Base-by-base conservation (phyloP, 2,888 invertebrate species). In the Iselma pallidipennis region DNA sequence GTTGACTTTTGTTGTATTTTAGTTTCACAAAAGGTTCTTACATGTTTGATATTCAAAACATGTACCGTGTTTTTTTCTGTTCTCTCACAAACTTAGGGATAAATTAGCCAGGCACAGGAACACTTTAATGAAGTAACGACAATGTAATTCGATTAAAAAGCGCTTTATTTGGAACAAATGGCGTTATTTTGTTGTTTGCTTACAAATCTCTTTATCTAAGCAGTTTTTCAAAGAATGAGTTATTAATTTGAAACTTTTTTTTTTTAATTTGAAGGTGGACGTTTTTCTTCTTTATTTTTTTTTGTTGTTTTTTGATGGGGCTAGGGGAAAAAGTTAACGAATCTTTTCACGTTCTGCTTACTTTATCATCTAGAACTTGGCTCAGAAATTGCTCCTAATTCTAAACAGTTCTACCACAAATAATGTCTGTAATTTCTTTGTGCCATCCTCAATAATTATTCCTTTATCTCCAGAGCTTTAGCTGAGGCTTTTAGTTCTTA, bases 71-170 rank as follows among this genome's bases (percentile, higher is more conserved):
- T 21, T 45, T 45, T 45, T 21, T 31, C 42, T 9, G 12, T 5
- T n/a, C 21, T 45, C 10, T 45, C 6, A 3, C 7, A 45, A 45
- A 45, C 21, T 45, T 45, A 45, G 21, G 12, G 45, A 45, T 45
- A 45, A 45, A 45, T 45, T 45, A 45, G 45, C 21, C 45, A 45
- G 45, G 45, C 21, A 21, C 45, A 45, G 45, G 21, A 45, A 45
- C 45, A 45, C 12, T 45, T 45, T 45, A 45, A 45, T 45, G 45
- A 45, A 45, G 45, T 45, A 45, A 45, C 45, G 45, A 45, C 45
- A 21, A 45, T 45, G 19, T 45, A 45, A 45, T 45, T 45, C 21
- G 45, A 45, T 45, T 45, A 45, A 45, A 45, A 45, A 21, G 45
- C 21, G 21, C 45, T 45, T 45, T 45, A 21, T 45, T 45, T 45